Conservation (phyloP, 92 coral and sea anemone species). For the Metridium senile region DNA sequence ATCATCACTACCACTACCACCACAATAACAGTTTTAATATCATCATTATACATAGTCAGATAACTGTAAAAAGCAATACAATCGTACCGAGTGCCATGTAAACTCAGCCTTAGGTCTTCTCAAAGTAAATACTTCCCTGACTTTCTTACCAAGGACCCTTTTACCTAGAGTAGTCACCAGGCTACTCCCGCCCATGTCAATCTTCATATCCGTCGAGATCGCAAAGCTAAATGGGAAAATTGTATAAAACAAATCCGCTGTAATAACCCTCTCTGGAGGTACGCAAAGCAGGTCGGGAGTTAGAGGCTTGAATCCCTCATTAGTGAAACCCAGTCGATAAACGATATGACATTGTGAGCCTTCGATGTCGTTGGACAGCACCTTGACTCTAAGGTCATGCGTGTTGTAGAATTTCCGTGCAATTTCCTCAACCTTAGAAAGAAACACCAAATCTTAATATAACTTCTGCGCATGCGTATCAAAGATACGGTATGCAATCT, state of each 20-base stretch:
- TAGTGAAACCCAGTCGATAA: slow-evolving; percentile 69
- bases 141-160: slow-evolving; percentile 64
- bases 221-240: slow-evolving; percentile 82
- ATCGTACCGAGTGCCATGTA: slow-evolving; percentile 80
- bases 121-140: slow-evolving; percentile 64
- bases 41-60: neutral
- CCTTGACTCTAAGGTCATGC: slow-evolving; percentile 52
- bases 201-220: slow-evolving; percentile 60
- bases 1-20: neutral
- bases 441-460: no score
- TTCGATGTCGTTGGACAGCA: slow-evolving; percentile 35
- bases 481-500: no score
- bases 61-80: no score
- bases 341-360: slow-evolving; percentile 50
- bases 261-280: slow-evolving; percentile 32
- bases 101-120: slow-evolving; percentile 84
- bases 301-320: slow-evolving; percentile 54
- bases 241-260: slow-evolving; percentile 67
- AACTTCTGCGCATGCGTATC: no score
- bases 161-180: slow-evolving; percentile 65
- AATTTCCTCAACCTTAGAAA: slow-evolving; percentile 64
- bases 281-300: slow-evolving; percentile 56
- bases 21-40: neutral
- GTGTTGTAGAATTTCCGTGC: slow-evolving; percentile 64
- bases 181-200: slow-evolving; percentile 75